Base-by-base conservation (phyloP, 37 sponge, comb jelly and placozoan species). In the Hormiphora californensis region DNA sequence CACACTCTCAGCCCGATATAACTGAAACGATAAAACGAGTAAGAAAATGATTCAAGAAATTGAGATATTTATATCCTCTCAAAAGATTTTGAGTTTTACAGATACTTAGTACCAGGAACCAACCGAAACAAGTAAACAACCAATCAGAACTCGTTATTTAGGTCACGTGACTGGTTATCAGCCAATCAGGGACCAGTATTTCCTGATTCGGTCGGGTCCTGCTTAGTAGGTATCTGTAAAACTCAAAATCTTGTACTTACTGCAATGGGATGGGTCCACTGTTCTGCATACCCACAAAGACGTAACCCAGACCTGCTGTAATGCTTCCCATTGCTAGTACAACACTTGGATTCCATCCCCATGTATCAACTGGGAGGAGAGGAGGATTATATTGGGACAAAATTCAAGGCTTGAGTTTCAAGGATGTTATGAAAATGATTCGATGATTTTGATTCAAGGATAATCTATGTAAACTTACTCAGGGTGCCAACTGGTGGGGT, bases 401-500 rank as follows among this genome's bases (percentile, higher is more conserved):
- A n/a, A 9, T 49, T 15, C 12, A 49, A 49, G 15, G 53, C 12
- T 17, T 49, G 53, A 9, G 15, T 49, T 17, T 49, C 53, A 15
- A 49, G 15, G 53, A 49, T 49, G 53, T 15, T 17, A 49, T 17
- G 15, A 17, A 17, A 15, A 9, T 49, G 53, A 49, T 9, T 17
- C 53, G 9, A 49, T 9, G 53, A 49, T 49, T 49, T 49, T 49
- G 12, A 49, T 49, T 49, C 9, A 49, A 49, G 15, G 9, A 17
- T 49, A 49, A 17, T 15, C 11, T 23, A 5, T n/a, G 7, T 23
- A n/a, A 9, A 73, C 81, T 73, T 73, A 73, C 81, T 73, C 35
- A 73, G 81, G 8, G 44, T 36, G 3, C 81, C 81, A 1, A 73
- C 81, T 9, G 81, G 81, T 0, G 81, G 81, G 17, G 81, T 73